Percentiles rank a stretch among this genome's conserved stretches.
Evolutionary conservation across 2,888 invertebrate genomes (phyloP).

Genomic region (Byasa hedistus): DNA sequence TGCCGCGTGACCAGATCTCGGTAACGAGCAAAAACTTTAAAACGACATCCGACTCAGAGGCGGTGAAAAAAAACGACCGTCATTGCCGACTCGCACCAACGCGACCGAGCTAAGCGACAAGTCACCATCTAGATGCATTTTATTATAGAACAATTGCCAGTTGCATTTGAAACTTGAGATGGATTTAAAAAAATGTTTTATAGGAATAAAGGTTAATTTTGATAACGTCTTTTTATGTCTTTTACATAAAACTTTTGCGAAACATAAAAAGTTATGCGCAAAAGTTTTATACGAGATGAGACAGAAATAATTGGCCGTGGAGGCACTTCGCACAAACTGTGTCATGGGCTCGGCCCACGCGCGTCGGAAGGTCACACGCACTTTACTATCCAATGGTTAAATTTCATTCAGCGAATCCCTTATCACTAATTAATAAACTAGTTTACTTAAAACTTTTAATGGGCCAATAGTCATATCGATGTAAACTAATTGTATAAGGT

Average conservation of each 20-base stretch:
- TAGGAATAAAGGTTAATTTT: background rate
- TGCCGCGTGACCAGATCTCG: conserved; percentile 63
- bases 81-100: conserved; percentile 36
- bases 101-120: conserved; percentile 34
- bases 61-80: conserved; percentile 48
- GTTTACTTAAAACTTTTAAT: background rate
- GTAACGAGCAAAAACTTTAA: conserved; percentile 73
- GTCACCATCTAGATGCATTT: conserved; percentile 24
- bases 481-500: background rate
- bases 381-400: conserved; percentile 44
- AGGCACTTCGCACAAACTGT: conserved; percentile 68
- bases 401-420: conserved; percentile 15
- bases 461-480: background rate
- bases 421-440: background rate
- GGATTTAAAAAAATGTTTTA: background rate
- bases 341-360: conserved; percentile 78
- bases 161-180: background rate
- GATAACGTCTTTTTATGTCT: background rate
- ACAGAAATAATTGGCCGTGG: conserved; percentile 66
- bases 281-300: conserved; percentile 44
- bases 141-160: conserved; percentile 13
- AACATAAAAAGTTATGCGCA: background rate
- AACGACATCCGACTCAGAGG: conserved; percentile 55
- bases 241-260: background rate
- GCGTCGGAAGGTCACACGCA: conserved; percentile 67